Evolutionary conservation across 2,888 invertebrate species (phyloP), one percentile per base, ranked within the genome.

Genomic region (Entomobrya proxima): DNA sequence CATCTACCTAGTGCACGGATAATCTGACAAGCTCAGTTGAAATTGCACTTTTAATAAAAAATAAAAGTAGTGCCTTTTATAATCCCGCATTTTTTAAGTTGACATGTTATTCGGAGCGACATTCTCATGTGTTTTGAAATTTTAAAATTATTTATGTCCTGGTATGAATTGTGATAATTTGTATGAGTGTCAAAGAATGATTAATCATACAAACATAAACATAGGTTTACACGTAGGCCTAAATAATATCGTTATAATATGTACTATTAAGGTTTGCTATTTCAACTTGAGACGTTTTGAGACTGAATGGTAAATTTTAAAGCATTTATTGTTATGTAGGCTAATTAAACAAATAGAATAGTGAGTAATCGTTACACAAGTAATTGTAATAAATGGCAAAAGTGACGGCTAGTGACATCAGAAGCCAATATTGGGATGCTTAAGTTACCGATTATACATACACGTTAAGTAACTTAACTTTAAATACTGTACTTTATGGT

Each of bases 241-340:
- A 37, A 30, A 32, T 61, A 15, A 52, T 69, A 72, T 47, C 27
- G 47, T 18, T 72, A 47, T 30, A n/a, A 18, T n/a, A 55, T 15
- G 35, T n/a, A n/a, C n/a, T n/a, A n/a, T 44, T 72, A 72, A 44
- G 44, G 44, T 40, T 75, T 76, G 83, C 47, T 76, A 67, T 47
- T 69, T 64, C 67, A 32, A 77, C 18, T 21, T 85, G 85, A 86
- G 79, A 86, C 85, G 80, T 76, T 69, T 69, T 86, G 80, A 86
- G 85, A 86, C 85, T 86, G 85, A 86, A 86, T 86, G 85, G 69
- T 85, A 85, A 72, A n/a, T 79, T 69, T 64, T 77, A 44, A 50
- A 50, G 61, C 75, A 75, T 82, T 82, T 82, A 82, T 61, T 18
- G 37, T 24, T 74, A 61, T 0, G 13, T 27, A 47, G 24, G 27